A percentile compares a stretch with the other conserved stretches of the same genome.
Evolutionary conservation across 2,113 vertebrate genomes (phyloP).

Genomic region (Sceloporus tristichus): DNA sequence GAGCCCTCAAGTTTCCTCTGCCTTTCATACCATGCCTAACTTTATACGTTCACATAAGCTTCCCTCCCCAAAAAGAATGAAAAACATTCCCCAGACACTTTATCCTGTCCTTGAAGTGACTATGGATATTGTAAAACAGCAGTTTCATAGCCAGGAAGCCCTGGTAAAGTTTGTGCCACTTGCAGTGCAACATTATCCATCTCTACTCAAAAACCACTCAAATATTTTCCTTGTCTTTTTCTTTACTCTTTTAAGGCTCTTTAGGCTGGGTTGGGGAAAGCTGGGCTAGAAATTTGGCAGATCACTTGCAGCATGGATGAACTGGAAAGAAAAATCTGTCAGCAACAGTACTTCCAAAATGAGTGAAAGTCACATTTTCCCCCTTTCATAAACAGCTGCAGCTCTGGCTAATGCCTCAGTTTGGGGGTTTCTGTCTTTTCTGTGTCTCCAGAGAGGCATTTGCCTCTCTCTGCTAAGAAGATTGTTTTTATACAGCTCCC

Average conservation of each 20-base stretch:
- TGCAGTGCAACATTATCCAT: no score
- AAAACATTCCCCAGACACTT: no score
- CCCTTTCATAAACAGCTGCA: constrained; percentile 36
- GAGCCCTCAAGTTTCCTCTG: no score
- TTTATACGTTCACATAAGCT: no score
- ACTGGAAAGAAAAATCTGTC: constrained; percentile 30
- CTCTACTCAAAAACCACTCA: no score
- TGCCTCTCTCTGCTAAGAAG: constrained; percentile 10
- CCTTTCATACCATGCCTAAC: no score
- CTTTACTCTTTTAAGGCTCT: no score
- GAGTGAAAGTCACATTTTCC: background rate
- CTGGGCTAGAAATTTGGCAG: constrained; percentile 13
- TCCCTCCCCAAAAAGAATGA: no score
- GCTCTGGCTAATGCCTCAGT: constrained; percentile 6
- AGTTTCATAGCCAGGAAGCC: background rate
- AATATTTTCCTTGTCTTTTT: no score
- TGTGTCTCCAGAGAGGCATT: background rate
- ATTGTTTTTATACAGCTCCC: constrained; percentile 1
- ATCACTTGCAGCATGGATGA: background rate
- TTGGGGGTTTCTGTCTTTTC: constrained; percentile 38
- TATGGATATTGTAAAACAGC: background rate
- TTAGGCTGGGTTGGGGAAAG: background rate
- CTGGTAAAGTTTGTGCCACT: no score
- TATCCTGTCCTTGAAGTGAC: no score
- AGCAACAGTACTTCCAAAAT: background rate